Percentiles rank a stretch among this genome's conserved stretches.
These are phyloP conservation scores for Pteronura brasiliensis DNA, from an alignment of 2,113 vertebrate genomes.

Conservation along the genomic window DNA sequence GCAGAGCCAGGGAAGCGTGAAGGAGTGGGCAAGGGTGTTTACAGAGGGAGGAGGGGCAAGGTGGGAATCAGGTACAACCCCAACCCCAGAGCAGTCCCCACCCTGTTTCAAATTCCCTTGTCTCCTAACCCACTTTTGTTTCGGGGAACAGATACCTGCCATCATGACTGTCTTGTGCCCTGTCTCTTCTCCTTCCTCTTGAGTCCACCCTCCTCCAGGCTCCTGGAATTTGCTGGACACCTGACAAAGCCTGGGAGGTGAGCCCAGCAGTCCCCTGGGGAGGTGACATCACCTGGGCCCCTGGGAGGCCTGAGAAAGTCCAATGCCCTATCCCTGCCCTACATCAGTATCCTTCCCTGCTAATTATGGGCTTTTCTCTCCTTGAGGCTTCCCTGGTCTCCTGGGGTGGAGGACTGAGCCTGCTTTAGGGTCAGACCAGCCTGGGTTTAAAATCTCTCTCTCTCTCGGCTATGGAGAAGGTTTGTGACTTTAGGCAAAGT, in stretches of 20 bases:
- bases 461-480: not conserved
- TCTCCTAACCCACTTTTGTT: not conserved
- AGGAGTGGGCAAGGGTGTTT: not conserved
- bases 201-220: not conserved
- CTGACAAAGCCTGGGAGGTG: not conserved
- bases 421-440: not conserved
- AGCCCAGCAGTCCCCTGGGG: not conserved
- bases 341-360: constrained; percentile 70
- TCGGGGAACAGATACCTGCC: constrained; percentile 84
- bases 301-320: constrained; percentile 71
- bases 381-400: not conserved
- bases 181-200: not conserved
- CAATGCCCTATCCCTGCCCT: constrained; percentile 85
- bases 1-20: not conserved
- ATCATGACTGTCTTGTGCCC: not conserved
- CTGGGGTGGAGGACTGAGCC: not conserved
- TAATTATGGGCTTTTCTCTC: not conserved
- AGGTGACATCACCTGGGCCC: not conserved
- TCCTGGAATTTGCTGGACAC: not conserved
- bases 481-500: not conserved
- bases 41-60: not conserved
- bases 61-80: not conserved
- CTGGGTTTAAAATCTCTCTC: not conserved
- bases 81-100: not conserved
- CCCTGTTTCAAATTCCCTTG: not conserved